Percentiles rank a stretch among this genome's conserved stretches.
Evolutionary conservation across 2,113 vertebrate species (phyloP).

Genomic region (Andinoacara biseriatus): DNA sequence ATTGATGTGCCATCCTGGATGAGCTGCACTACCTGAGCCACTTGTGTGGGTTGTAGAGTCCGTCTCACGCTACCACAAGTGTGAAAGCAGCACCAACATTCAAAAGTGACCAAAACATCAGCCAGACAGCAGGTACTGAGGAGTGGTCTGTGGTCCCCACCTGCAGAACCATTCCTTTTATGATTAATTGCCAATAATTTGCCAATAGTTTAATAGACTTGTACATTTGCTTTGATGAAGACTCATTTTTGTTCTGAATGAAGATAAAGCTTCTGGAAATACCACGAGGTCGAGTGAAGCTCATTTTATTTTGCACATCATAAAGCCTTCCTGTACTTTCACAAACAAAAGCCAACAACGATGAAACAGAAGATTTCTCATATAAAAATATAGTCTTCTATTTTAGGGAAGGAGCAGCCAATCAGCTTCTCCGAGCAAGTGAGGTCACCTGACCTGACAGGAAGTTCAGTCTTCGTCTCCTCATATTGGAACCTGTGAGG

Average conservation of each 20-base stretch:
- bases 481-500: not conserved
- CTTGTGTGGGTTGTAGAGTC: no score
- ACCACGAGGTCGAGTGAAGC: not conserved
- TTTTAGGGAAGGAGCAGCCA: not conserved
- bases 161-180: no score
- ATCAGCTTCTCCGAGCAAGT: not conserved
- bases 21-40: no score
- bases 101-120: no score
- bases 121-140: no score
- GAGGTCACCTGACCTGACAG: conserved; percentile 25
- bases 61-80: no score
- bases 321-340: not conserved
- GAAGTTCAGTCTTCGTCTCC: not conserved
- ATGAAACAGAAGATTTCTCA: not conserved
- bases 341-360: conserved; percentile 7
- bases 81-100: no score
- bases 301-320: conserved; percentile 28
- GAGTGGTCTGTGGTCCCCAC: no score
- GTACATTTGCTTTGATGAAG: no score
- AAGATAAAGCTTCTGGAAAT: not conserved
- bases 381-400: conserved; percentile 58
- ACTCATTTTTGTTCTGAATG: not conserved
- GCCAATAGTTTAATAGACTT: no score
- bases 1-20: no score
- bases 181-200: no score